These are phyloP conservation scores for Planococcus citri DNA, from an alignment of 1,140 invertebrate genomes.

Conservation along the genomic window DNA sequence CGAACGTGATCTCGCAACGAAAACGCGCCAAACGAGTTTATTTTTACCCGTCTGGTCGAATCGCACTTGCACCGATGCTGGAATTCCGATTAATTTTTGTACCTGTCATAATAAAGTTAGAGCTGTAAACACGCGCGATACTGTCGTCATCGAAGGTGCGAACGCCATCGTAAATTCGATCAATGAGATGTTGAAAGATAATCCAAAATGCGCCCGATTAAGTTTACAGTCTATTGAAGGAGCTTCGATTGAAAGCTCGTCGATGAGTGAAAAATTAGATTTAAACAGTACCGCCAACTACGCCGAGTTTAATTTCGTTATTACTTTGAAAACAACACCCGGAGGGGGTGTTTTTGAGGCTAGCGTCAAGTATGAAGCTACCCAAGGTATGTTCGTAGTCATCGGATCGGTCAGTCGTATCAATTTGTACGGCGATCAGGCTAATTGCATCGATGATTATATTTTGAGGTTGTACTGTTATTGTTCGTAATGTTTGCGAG, in stretches of 20 bases:
- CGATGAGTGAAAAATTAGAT: slow-evolving; percentile 15
- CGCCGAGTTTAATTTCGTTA: slow-evolving; percentile 20
- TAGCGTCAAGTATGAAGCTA: slow-evolving; percentile 11
- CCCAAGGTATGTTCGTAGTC: background rate
- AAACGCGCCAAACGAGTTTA: slow-evolving; percentile 39
- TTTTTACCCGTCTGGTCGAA: slow-evolving; percentile 31
- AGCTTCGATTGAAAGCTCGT: slow-evolving; percentile 23
- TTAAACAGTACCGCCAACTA: background rate
- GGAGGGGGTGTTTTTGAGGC: slow-evolving; percentile 30
- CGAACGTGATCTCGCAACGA: slow-evolving; percentile 29
- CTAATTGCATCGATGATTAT: slow-evolving; percentile 42
- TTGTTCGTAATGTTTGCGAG: slow-evolving; percentile 34
- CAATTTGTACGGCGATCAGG: slow-evolving; percentile 28
- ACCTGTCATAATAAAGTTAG: slow-evolving; percentile 33
- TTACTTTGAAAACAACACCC: slow-evolving; percentile 27
- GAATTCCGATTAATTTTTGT: slow-evolving; percentile 39
- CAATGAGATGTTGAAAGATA: slow-evolving; percentile 45
- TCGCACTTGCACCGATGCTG: slow-evolving; percentile 38
- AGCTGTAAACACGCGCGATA: slow-evolving; percentile 24
- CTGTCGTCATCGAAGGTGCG: slow-evolving; percentile 37
- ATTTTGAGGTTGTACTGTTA: slow-evolving; percentile 65
- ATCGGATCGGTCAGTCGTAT: slow-evolving; percentile 27
- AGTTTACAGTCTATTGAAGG: slow-evolving; percentile 42
- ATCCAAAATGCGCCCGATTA: slow-evolving; percentile 52
- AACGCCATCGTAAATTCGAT: slow-evolving; percentile 45